A percentile compares a stretch with the other conserved stretches of the same genome.
phyloP scores from a whole-genome alignment of 2,113 vertebrate species.

The Corydoras maculifer region DNA sequence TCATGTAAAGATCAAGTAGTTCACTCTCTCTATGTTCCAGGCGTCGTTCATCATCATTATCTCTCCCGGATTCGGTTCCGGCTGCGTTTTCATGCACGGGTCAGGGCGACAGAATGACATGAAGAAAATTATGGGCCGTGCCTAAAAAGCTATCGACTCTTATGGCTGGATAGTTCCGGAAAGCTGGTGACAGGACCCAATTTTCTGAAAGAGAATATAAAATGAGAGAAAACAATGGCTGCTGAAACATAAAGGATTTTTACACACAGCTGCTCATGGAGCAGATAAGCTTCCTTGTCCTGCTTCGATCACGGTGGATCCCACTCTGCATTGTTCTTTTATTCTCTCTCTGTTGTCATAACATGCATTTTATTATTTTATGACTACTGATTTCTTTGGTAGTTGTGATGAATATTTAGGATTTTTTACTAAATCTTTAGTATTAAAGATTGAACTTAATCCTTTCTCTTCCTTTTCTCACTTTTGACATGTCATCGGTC shows the following conservation, averaged over 20 bases:
- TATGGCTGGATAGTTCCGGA: conserved; percentile 2
- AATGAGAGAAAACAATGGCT: conserved; percentile 2
- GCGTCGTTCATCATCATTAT: not conserved
- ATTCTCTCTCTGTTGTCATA: no score
- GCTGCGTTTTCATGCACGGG: not conserved
- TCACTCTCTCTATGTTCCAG: conserved; percentile 5
- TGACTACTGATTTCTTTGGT: no score
- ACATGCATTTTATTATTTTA: no score
- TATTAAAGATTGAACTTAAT: no score
- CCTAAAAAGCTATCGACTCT: conserved; percentile 26
- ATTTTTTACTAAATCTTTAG: no score
- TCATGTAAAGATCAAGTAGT: not conserved
- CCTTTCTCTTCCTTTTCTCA: no score
- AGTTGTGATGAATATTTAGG: no score
- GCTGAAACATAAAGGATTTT: not conserved
- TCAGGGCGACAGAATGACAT: conserved; percentile 25
- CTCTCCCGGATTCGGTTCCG: not conserved
- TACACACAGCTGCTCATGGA: not conserved
- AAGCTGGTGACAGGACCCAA: conserved; percentile 31
- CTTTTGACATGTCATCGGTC: no score
- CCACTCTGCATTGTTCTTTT: no score
- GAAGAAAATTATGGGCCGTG: conserved; percentile 29
- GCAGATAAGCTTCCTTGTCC: no score
- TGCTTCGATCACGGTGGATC: no score
- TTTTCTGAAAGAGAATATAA: not conserved